Evolutionary conservation across 1,140 invertebrate genomes (phyloP), one percentile per base, ranked within the genome.

Genomic region (Neotoxoptera formosana): DNA sequence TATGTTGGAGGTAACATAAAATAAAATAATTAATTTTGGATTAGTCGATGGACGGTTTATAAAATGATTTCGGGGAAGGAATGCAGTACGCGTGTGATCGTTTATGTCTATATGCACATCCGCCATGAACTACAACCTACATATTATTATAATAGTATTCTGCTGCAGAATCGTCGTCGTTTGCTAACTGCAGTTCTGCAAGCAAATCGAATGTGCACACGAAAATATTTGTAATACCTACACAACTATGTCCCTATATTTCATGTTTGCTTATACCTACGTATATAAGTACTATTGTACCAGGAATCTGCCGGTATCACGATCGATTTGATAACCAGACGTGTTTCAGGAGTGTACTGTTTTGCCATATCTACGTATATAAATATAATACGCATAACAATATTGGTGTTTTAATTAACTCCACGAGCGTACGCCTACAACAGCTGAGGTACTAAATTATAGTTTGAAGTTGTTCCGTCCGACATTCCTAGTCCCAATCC

Each of bases 151-250:
- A 67, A n/a, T n/a, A 67, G 14, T 67, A 67, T 67, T 3, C 11
- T 6, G 30, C 0, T 17, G 30, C 30, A n/a, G 9, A n/a, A 0
- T 6, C 30, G 3, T n/a, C 8, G 9, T 30, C 3, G 3, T n/a
- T 7, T 60, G 8, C 7, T 60, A 60, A 8, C 30, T 67, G 30
- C 60, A n/a, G 11, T 67, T n/a, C 30, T 67, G 11, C 30, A 3
- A 67, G 2, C 47, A 48, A 48, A 48, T 48, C 47, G 47, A 48
- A 48, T 48, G 47, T 14, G 14, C 47, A 48, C 47, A 11, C 47
- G 1, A 14, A n/a, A n/a, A n/a, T n/a, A n/a, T n/a, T 48, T 48
- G 47, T 17, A 14, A 14, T 48, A 4, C 41, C n/a, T n/a, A 48
- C 47, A 48, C 14, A 14, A 11, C 14, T 48, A 1, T 48, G 48